phyloP scores from a whole-genome alignment of 2,888 invertebrate genomes.

The Tridacna gigas region DNA sequence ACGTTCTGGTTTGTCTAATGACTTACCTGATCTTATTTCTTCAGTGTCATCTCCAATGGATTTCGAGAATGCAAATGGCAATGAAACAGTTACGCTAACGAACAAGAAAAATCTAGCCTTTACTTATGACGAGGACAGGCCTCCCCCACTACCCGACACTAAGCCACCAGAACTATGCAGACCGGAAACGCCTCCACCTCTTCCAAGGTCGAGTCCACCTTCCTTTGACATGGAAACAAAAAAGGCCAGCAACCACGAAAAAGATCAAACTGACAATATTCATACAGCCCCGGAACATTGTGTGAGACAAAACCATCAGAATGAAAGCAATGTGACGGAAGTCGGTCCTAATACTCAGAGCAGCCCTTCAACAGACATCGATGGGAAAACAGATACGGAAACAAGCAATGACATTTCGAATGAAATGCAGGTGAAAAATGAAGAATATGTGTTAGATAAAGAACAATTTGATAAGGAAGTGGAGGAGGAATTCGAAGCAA shows the following conservation, averaged over 20 bases:
- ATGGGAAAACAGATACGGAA: background rate
- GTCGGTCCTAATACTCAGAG: background rate
- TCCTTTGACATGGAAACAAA: background rate
- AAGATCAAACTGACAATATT: background rate
- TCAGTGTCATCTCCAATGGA: constrained; percentile 12
- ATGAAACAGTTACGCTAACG: background rate
- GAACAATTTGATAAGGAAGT: constrained; percentile 30
- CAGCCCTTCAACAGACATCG: background rate
- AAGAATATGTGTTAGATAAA: constrained; percentile 2
- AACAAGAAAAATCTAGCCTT: background rate
- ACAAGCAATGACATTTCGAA: background rate
- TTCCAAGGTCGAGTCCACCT: constrained; percentile 29
- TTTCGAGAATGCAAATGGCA: background rate
- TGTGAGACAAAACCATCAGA: background rate
- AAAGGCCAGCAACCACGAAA: background rate
- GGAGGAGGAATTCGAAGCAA: constrained; percentile 62
- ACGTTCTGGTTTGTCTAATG: background rate
- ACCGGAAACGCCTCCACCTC: constrained; percentile 32
- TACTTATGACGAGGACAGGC: background rate
- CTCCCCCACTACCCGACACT: background rate
- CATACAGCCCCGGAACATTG: background rate
- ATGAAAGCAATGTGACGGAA: background rate
- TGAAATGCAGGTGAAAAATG: background rate
- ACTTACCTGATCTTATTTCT: constrained; percentile 50
- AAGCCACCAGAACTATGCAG: background rate